These are phyloP conservation scores for Drosophila chauvacae DNA, from an alignment of 1,140 invertebrate genomes.

Conservation along the genomic window DNA sequence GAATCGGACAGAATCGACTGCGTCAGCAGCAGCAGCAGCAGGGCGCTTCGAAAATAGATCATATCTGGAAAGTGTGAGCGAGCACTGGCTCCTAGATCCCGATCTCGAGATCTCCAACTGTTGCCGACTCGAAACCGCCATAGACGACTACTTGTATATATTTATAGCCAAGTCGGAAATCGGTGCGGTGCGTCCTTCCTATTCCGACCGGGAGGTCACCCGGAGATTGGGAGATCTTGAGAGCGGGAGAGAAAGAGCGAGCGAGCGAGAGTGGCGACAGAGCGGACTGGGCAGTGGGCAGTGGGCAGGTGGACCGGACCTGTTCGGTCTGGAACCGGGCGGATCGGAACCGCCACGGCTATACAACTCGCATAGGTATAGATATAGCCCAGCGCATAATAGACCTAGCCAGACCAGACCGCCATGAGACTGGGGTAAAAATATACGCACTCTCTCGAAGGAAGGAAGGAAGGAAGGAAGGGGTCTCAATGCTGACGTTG, in stretches of 20 bases:
- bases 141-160: not conserved
- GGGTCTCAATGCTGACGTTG: conserved; percentile 20
- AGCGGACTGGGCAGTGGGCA: not conserved
- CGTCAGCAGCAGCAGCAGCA: conserved; percentile 26
- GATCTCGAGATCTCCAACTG: conserved; percentile 7
- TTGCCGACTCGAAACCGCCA: conserved; percentile 7
- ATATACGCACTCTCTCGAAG: conserved; percentile 16
- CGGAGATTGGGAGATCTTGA: conserved; percentile 3
- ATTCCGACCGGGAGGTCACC: conserved; percentile 20
- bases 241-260: not conserved
- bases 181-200: conserved; percentile 14
- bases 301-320: conserved; percentile 24
- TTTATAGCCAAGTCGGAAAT: conserved; percentile 15
- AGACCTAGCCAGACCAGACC: conserved; percentile 31
- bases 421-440: conserved; percentile 27
- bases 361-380: not conserved
- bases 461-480: not conserved
- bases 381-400: conserved; percentile 10
- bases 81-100: not conserved
- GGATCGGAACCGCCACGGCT: conserved; percentile 3
- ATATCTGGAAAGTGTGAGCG: conserved; percentile 6
- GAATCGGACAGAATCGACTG: not conserved
- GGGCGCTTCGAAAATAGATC: conserved; percentile 27
- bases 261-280: not conserved
- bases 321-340: conserved; percentile 40